Evolutionary conservation across 2,113 vertebrate species (phyloP).

Genomic region (Lutjanus erythropterus): DNA sequence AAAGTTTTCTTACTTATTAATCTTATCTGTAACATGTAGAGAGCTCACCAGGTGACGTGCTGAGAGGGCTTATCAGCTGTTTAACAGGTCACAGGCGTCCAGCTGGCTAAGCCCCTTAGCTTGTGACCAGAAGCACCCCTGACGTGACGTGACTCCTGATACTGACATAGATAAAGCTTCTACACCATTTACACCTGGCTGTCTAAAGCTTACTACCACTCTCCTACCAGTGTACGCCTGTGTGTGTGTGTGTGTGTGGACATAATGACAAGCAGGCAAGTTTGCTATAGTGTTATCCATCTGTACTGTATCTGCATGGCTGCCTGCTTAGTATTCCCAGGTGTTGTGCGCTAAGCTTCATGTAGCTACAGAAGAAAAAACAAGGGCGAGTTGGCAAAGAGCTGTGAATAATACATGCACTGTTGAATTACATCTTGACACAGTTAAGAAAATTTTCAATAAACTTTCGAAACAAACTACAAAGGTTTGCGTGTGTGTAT

Average conservation of each 20-base stretch:
- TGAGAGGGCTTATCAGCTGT: constrained; percentile 70
- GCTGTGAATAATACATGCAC: constrained; percentile 70
- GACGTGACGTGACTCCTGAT: constrained; percentile 73
- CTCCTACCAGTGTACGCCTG: constrained; percentile 1
- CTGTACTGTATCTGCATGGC: constrained; percentile 59
- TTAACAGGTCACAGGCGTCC: constrained; percentile 69
- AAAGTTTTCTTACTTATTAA: constrained; percentile 30
- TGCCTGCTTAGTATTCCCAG: constrained; percentile 67
- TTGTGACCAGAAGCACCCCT: constrained; percentile 62
- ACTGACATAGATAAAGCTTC: constrained; percentile 54
- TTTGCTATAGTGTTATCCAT: constrained; percentile 50
- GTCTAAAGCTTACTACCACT: constrained; percentile 17
- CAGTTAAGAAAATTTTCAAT: constrained; percentile 49
- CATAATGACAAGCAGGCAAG: constrained; percentile 45
- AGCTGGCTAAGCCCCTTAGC: constrained; percentile 75
- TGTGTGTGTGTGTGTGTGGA: constrained; percentile 19
- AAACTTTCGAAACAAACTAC: constrained; percentile 24
- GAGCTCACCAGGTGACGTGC: constrained; percentile 51
- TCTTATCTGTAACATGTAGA: constrained; percentile 27
- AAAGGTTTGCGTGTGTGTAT: constrained; percentile 17
- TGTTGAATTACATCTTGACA: constrained; percentile 61
- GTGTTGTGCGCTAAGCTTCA: constrained; percentile 39
- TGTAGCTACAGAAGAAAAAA: constrained; percentile 55
- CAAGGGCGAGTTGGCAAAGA: constrained; percentile 41
- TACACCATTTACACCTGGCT: constrained; percentile 44